Evolutionary conservation across 2,113 vertebrate species (phyloP).

Genomic region (Siphamia tubifer): DNA sequence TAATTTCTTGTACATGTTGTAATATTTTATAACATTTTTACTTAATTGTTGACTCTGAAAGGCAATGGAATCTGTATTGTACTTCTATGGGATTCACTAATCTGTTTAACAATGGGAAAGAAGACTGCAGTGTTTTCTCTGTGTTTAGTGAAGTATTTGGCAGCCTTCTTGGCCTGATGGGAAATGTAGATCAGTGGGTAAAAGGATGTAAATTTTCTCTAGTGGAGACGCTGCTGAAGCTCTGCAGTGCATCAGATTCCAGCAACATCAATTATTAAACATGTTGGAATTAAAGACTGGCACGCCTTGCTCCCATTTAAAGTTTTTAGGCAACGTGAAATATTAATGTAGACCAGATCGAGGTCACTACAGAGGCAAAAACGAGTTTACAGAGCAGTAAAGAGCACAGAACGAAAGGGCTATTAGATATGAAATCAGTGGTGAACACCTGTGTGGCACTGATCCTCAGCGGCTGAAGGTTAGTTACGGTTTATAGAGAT

Average conservation of each 20-base stretch:
- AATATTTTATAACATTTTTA: too few species aligned
- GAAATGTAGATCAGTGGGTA: conserved; percentile 47
- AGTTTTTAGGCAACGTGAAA: conserved; percentile 46
- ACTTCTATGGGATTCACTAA: too few species aligned
- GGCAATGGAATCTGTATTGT: too few species aligned
- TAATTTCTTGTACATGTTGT: too few species aligned
- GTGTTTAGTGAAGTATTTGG: neutral
- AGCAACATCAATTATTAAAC: conserved; percentile 51
- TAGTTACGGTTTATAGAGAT: neutral
- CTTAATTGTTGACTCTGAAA: too few species aligned
- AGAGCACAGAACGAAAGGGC: neutral
- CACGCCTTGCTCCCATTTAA: conserved; percentile 40
- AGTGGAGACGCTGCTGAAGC: neutral
- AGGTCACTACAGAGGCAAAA: conserved; percentile 6
- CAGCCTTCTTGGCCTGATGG: conserved; percentile 27
- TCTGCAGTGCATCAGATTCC: conserved; percentile 38
- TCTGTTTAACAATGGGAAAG: too few species aligned
- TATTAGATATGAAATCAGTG: neutral
- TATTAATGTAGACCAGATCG: conserved; percentile 26
- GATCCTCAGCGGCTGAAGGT: neutral
- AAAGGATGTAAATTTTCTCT: conserved; percentile 38
- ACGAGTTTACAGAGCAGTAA: conserved; percentile 1
- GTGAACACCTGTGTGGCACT: neutral
- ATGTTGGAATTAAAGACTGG: conserved; percentile 36
- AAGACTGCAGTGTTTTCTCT: neutral